These are phyloP conservation scores for Ophioninae sp. DNA, from an alignment of 2,888 invertebrate genomes.

Conservation along the genomic window DNA sequence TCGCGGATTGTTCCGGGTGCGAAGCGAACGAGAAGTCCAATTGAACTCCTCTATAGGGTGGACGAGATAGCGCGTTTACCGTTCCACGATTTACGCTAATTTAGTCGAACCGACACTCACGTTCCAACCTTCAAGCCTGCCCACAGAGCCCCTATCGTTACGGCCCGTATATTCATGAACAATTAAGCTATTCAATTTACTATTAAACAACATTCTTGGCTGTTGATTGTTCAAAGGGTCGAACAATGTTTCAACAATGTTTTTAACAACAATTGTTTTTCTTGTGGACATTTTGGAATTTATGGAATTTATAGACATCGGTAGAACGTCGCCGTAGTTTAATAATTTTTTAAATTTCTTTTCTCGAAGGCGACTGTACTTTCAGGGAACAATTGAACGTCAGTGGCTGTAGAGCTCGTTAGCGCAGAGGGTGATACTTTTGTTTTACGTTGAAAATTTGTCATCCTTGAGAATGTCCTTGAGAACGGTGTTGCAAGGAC, in stretches of 20 bases:
- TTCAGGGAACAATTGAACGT: too few relatives aligned
- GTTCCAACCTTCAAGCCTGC: neutral
- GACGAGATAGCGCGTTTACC: conserved; percentile 24
- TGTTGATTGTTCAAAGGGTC: neutral
- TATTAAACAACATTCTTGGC: neutral
- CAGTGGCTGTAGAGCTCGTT: too few relatives aligned
- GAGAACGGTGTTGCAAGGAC: too few relatives aligned
- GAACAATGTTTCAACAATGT: neutral
- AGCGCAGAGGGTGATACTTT: too few relatives aligned
- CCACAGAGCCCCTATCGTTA: conserved; percentile 6
- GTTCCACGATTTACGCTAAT: conserved; percentile 51
- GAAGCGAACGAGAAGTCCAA: conserved; percentile 56
- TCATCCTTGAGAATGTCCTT: too few relatives aligned
- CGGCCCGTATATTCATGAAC: conserved; percentile 3
- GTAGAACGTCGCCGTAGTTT: too few relatives aligned
- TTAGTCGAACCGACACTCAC: conserved; percentile 43
- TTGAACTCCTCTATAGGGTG: conserved; percentile 35
- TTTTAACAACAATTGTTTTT: too few relatives aligned
- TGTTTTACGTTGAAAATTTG: too few relatives aligned
- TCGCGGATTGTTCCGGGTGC: conserved; percentile 55
- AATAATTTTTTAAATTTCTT: too few relatives aligned
- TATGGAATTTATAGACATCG: too few relatives aligned
- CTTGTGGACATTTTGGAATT: too few relatives aligned
- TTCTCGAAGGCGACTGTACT: too few relatives aligned
- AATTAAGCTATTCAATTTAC: conserved; percentile 1